Evolutionary conservation across 2,113 vertebrate genomes (phyloP).

Genomic region (Dromas ardeola): DNA sequence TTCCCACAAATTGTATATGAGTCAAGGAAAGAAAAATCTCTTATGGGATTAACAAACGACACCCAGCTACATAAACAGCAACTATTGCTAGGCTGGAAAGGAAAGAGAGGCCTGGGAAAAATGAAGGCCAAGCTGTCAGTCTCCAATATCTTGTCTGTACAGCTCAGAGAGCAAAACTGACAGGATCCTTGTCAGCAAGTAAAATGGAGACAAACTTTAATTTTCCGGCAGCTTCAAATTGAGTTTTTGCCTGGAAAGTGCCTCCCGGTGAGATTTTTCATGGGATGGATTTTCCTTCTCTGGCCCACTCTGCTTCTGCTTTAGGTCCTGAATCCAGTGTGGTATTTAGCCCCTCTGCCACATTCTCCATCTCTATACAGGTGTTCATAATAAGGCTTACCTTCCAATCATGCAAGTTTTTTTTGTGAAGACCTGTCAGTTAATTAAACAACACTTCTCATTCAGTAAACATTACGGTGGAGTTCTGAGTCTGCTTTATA

Average conservation of each 20-base stretch:
- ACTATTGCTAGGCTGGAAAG: background rate
- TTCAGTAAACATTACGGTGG: background rate
- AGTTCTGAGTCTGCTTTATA: background rate
- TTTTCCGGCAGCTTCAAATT: background rate
- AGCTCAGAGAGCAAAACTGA: background rate
- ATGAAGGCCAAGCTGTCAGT: background rate
- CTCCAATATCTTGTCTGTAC: background rate
- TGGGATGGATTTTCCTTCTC: background rate
- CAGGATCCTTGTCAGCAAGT: background rate
- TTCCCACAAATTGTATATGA: background rate
- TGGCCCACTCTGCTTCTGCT: background rate
- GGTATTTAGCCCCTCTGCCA: background rate
- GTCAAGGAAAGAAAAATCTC: background rate
- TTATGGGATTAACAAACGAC: background rate
- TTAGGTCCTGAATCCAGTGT: background rate
- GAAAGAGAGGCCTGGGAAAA: background rate
- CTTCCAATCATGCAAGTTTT: background rate
- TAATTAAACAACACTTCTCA: background rate
- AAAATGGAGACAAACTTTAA: background rate
- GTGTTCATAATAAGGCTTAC: background rate
- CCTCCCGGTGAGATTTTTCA: background rate
- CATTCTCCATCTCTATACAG: background rate
- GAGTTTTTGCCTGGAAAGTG: background rate
- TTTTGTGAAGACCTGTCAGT: background rate
- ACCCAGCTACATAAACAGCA: slow-evolving; percentile 18